phyloP scores from a whole-genome alignment of 1,140 invertebrate genomes.

The Lepidotrigona ventralis region DNA sequence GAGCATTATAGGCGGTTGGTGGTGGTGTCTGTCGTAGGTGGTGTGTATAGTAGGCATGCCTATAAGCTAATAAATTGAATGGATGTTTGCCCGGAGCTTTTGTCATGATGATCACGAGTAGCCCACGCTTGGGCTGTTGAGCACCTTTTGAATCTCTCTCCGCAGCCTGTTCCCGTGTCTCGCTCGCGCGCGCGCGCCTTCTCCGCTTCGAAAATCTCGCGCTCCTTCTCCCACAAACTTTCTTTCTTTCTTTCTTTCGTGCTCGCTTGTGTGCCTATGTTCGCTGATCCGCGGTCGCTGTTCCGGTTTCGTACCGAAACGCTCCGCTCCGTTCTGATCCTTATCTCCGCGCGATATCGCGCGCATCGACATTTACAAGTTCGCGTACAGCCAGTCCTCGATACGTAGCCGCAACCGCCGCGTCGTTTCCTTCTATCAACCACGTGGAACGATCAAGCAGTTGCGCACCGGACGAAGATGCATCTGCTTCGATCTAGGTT shows the following conservation, averaged over 20 bases:
- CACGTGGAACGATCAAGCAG: neutral
- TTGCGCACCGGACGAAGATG: neutral
- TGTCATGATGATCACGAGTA: slow-evolving; percentile 76
- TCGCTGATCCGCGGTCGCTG: neutral
- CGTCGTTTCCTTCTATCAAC: neutral
- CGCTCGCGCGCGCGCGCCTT: neutral
- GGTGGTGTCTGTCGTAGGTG: slow-evolving; percentile 65
- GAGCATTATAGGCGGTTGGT: slow-evolving; percentile 60
- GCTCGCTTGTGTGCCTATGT: too few species aligned
- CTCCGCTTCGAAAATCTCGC: slow-evolving; percentile 3
- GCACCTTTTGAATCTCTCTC: slow-evolving; percentile 67
- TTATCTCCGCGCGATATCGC: neutral
- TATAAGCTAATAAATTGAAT: slow-evolving; percentile 79
- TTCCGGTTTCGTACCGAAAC: neutral
- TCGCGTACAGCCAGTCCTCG: neutral
- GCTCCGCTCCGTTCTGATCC: neutral
- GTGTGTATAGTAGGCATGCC: slow-evolving; percentile 65
- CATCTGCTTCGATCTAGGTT: neutral
- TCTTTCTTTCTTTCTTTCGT: slow-evolving; percentile 3
- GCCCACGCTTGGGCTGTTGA: slow-evolving; percentile 69
- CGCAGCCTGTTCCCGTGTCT: slow-evolving; percentile 41
- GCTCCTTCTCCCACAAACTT: neutral
- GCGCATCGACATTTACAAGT: slow-evolving; percentile 43
- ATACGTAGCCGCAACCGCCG: too few species aligned
- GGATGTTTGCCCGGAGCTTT: slow-evolving; percentile 76